Conservation (phyloP, 2,888 invertebrate species). For the Monopis laevigella region DNA sequence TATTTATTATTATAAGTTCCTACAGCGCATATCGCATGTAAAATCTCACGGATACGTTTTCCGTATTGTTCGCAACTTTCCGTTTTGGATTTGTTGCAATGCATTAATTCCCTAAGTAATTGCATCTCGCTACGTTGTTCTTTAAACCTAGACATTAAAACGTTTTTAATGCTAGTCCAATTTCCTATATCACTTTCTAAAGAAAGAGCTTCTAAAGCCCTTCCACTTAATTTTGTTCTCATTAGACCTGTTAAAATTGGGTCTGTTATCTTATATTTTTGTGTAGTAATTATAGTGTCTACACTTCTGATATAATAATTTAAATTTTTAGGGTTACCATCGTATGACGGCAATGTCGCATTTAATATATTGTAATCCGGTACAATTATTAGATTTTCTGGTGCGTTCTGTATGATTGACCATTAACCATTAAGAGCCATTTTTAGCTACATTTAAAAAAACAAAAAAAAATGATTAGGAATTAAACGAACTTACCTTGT, state of each 20-base stretch:
- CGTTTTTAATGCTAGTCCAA: background rate
- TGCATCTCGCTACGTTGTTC: slow-evolving; percentile 3
- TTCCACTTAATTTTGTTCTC: background rate
- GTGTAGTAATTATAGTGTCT: background rate
- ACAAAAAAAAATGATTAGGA: no score
- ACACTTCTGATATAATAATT: slow-evolving; percentile 2
- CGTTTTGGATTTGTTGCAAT: background rate
- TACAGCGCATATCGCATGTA: slow-evolving; percentile 1
- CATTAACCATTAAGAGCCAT: no score
- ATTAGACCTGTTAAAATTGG: background rate
- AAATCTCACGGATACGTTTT: background rate
- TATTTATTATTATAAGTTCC: background rate
- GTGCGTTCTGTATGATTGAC: no score
- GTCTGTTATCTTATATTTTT: background rate
- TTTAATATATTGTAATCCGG: slow-evolving; percentile 6
- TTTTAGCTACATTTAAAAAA: no score
- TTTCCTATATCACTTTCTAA: background rate
- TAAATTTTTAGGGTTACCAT: slow-evolving; percentile 9
- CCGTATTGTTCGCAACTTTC: background rate
- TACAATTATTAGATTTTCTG: no score
- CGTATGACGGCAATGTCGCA: background rate
- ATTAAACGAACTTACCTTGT: no score
- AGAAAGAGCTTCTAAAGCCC: slow-evolving; percentile 3
- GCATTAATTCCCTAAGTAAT: background rate
- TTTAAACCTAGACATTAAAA: background rate